Conservation (phyloP, 2,797 vertebrate genomes). For the Brachyalestes nurse region DNA sequence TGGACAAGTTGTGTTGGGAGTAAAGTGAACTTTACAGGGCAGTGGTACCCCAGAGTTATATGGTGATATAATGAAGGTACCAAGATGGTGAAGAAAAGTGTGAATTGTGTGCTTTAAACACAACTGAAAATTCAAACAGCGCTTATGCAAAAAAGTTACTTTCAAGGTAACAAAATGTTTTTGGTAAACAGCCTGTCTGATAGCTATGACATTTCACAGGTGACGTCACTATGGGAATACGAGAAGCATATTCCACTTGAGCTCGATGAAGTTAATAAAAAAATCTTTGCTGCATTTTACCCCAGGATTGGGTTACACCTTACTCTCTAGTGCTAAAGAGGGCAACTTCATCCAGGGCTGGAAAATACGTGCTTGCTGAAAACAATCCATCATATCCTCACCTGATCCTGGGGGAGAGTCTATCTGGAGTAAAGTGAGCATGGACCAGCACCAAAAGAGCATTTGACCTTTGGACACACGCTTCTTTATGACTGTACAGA, state of each 20-base stretch:
- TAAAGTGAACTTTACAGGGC: too few relatives aligned
- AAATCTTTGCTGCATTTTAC: background rate
- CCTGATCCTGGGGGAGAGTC: constrained; percentile 37
- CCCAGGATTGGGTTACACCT: background rate
- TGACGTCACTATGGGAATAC: background rate
- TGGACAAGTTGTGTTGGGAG: too few relatives aligned
- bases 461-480: constrained; percentile 50
- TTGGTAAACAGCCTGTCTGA: too few relatives aligned
- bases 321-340: constrained; percentile 1
- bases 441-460: constrained; percentile 47
- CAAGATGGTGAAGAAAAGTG: too few relatives aligned
- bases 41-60: too few relatives aligned
- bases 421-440: constrained; percentile 47
- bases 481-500: constrained; percentile 33
- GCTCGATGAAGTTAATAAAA: background rate
- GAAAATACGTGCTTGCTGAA: constrained; percentile 34
- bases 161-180: too few relatives aligned
- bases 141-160: too few relatives aligned
- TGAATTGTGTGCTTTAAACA: too few relatives aligned
- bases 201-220: background rate
- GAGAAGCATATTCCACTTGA: background rate
- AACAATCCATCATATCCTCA: constrained; percentile 48
- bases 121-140: too few relatives aligned
- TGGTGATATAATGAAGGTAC: too few relatives aligned
- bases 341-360: constrained; percentile 12